Conservation (phyloP, 2,113 vertebrate species). For the Neotragus moschatus region DNA sequence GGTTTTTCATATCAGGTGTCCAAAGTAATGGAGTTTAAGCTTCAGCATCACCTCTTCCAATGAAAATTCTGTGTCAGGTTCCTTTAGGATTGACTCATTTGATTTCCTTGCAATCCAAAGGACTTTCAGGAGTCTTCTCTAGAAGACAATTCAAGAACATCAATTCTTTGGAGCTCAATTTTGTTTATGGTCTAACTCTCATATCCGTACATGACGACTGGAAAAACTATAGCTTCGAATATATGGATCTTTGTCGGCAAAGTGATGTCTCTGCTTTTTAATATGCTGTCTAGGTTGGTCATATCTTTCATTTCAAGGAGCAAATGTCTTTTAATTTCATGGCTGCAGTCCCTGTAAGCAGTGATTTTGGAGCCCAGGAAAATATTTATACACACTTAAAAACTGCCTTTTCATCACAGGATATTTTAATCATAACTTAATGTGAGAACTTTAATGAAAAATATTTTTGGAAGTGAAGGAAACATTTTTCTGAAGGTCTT, state of each 20-base stretch:
- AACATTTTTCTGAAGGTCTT: neutral
- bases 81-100: neutral
- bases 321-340: neutral
- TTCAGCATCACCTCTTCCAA: neutral
- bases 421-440: neutral
- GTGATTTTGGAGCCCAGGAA: neutral
- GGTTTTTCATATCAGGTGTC: neutral
- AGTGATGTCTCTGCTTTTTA: neutral
- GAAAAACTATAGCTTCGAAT: neutral
- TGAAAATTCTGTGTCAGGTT: neutral
- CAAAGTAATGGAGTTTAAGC: neutral
- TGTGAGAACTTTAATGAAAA: neutral
- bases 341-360: neutral
- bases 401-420: neutral
- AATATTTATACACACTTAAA: neutral
- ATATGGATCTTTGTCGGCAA: neutral
- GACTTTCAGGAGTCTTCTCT: neutral
- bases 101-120: neutral
- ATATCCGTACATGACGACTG: neutral
- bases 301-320: neutral
- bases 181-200: neutral
- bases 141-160: neutral
- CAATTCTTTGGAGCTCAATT: neutral
- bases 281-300: neutral
- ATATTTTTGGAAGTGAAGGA: neutral